These are phyloP conservation scores for Tretioscincus oriximinensis DNA, from an alignment of 2,113 vertebrate species.

Conservation along the genomic window DNA sequence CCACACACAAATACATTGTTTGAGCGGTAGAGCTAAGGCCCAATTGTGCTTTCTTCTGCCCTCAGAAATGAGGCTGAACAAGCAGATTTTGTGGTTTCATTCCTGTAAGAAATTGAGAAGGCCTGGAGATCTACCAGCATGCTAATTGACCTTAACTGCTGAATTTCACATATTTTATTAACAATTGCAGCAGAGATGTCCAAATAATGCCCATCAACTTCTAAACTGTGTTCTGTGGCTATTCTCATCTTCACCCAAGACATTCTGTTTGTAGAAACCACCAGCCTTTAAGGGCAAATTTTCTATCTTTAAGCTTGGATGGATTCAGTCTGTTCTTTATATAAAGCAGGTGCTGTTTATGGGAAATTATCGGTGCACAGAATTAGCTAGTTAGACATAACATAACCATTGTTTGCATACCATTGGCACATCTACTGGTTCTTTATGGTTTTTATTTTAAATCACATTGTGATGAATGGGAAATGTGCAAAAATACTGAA, in stretches of 20 bases:
- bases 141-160: not conserved
- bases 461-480: not conserved
- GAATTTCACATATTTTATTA: conserved; percentile 21
- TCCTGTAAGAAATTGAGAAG: conserved; percentile 23
- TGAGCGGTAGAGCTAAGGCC: not conserved
- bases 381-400: not conserved
- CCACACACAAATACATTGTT: not conserved
- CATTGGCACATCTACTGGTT: fast-evolving
- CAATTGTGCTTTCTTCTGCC: not conserved
- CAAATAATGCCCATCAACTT: not conserved
- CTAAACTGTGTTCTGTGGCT: not conserved
- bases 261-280: not conserved
- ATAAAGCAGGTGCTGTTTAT: not conserved
- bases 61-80: conserved; percentile 22
- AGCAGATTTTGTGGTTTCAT: conserved; percentile 20
- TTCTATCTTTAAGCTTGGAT: not conserved
- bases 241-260: conserved; percentile 14
- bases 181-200: not conserved
- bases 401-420: not conserved
- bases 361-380: fast-evolving
- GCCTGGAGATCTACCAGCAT: not conserved
- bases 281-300: not conserved
- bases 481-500: not conserved
- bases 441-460: not conserved
- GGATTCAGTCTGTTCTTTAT: conserved; percentile 1